Evolutionary conservation across 92 coral and sea anemone genomes (phyloP), one percentile per base, ranked within the genome.

Genomic region (Montipora capitata): DNA sequence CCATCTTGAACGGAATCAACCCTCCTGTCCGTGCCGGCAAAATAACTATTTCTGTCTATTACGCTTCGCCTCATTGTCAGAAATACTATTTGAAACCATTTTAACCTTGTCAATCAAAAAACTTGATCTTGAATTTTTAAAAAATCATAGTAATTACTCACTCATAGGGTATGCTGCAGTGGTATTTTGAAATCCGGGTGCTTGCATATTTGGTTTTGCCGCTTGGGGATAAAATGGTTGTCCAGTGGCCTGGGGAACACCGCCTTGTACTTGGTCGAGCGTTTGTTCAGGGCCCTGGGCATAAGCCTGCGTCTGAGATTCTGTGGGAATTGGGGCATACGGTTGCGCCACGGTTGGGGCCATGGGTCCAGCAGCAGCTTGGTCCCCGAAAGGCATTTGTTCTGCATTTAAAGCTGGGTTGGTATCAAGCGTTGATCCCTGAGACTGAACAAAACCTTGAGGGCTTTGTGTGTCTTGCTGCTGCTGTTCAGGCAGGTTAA

Each of bases 391-490:
- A 8, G 87, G 58, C 61, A 58, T 61, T 68, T 81, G 85, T 3
- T 64, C 76, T 58, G 87, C 79, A 20, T 57, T 76, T 4, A 56
- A 13, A 13, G 64, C 44, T 16, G 40, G 42, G 66, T 72, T 82
- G 10, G 15, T 58, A 51, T 64, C 77, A 7, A 67, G 78, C 13
- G 78, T 39, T 40, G 71, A 69, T 1, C 78, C 63, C 78, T 72
- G 88, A 54, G 89, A 73, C 64, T 79, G 90, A 72, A 79, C 72
- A 63, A 16, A 74, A 44, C 88, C 83, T 45, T 85, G 82, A 67
- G 68, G 7, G 48, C 61, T 68, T 70, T 76, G 5, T 68, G 78
- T 8, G 68, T 85, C 75, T 65, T 75, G 77, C 38, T 85, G 88
- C 54, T 39, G 75, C 39, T 48, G 52, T 48, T 72, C 76, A 42